A percentile compares a stretch with the other conserved stretches of the same genome.
Evolutionary conservation across 2,797 vertebrate species (phyloP).

Genomic region (Ambastaia sidthimunki): DNA sequence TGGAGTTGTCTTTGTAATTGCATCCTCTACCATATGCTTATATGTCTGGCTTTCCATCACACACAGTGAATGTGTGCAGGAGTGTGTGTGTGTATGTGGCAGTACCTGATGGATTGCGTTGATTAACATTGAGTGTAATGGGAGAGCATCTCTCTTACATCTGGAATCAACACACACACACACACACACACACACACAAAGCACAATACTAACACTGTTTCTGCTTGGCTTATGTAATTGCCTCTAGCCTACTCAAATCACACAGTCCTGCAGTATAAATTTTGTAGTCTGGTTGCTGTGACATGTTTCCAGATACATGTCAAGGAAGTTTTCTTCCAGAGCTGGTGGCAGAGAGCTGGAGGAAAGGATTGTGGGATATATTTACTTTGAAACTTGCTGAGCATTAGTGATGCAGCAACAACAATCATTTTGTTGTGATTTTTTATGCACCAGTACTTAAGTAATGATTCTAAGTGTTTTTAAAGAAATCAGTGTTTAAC

Average conservation of each 20-base stretch:
- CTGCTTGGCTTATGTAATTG: conserved; percentile 67
- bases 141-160: conserved; percentile 68
- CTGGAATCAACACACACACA: conserved; percentile 66
- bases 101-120: conserved; percentile 71
- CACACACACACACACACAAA: conserved; percentile 63
- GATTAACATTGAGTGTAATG: conserved; percentile 77
- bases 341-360: conserved; percentile 9
- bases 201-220: conserved; percentile 71
- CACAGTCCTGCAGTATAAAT: conserved; percentile 25
- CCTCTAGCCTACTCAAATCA: conserved; percentile 47
- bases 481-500: too few species aligned
- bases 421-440: conserved; percentile 2
- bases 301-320: conserved; percentile 34
- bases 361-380: conserved; percentile 20
- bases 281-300: conserved; percentile 31
- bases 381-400: background rate
- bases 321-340: conserved; percentile 15
- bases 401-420: background rate
- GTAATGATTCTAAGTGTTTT: background rate
- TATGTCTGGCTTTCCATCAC: conserved; percentile 26
- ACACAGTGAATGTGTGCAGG: conserved; percentile 34
- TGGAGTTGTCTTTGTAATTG: conserved; percentile 35
- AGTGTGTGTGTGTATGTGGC: conserved; percentile 57
- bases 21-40: conserved; percentile 17
- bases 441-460: background rate